Conservation (phyloP, 2,797 vertebrate genomes). For the Telmatherina bonti region DNA sequence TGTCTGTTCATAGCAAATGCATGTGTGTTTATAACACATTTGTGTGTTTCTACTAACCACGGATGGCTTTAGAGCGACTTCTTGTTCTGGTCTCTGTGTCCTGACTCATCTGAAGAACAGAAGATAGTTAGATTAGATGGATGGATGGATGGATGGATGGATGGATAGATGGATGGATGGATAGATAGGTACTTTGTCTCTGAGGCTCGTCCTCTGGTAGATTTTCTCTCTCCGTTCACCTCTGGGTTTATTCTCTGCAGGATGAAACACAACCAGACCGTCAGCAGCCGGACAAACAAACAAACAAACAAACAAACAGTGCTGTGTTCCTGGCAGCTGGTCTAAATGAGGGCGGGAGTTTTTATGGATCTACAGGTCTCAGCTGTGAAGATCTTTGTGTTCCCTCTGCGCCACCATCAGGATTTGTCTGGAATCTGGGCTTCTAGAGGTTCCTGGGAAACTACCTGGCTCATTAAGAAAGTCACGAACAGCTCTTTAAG, state of each 20-base stretch:
- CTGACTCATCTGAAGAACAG: slow-evolving; percentile 91
- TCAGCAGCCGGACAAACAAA: background rate
- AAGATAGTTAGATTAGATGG: slow-evolving; percentile 7
- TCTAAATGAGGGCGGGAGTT: no score
- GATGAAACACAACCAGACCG: slow-evolving; percentile 12
- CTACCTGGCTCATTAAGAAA: no score
- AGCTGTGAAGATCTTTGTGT: no score
- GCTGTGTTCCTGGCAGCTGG: no score
- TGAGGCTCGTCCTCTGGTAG: slow-evolving; percentile 82
- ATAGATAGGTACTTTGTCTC: slow-evolving; percentile 66
- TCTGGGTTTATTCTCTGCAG: slow-evolving; percentile 90
- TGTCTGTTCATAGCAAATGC: no score
- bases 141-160: slow-evolving; percentile 1
- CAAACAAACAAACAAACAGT: no score
- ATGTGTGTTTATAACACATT: background rate
- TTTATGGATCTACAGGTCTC: no score
- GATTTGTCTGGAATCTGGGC: no score
- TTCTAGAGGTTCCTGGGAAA: no score
- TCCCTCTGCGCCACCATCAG: no score
- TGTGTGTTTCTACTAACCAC: slow-evolving; percentile 83
- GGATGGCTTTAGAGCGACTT: slow-evolving; percentile 91
- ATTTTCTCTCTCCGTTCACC: slow-evolving; percentile 88
- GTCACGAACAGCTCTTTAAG: no score
- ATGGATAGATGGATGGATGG: background rate
- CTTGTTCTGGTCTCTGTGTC: slow-evolving; percentile 93